These are phyloP conservation scores for Meiosimyza platycephala DNA, from an alignment of 2,888 invertebrate species.

Conservation along the genomic window DNA sequence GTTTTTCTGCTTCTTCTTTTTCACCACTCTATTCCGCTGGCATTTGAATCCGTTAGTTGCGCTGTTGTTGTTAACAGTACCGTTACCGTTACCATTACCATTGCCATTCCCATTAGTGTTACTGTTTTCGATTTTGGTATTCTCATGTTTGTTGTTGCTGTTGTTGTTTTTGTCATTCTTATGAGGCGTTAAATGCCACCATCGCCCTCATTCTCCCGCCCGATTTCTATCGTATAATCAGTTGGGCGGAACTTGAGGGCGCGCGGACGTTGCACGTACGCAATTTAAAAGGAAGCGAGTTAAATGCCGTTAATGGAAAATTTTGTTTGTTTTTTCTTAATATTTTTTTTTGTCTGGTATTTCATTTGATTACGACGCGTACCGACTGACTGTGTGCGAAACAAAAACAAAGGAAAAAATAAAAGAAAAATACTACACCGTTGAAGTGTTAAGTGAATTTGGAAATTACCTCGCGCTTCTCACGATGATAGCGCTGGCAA, in stretches of 20 bases:
- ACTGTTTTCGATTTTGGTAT: constrained; percentile 6
- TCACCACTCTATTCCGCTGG: neutral
- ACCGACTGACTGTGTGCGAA: no score
- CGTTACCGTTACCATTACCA: neutral
- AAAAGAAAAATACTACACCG: no score
- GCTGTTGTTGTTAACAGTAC: constrained; percentile 1
- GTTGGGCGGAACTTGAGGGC: neutral
- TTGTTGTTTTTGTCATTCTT: constrained; percentile 28
- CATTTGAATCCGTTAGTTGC: neutral
- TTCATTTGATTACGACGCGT: no score
- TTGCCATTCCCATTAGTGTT: neutral
- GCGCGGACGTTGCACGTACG: neutral
- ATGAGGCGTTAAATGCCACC: constrained; percentile 36
- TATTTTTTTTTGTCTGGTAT: no score
- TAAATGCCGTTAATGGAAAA: constrained; percentile 29
- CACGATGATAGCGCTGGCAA: no score
- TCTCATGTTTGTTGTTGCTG: constrained; percentile 12
- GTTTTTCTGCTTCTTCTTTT: constrained; percentile 23
- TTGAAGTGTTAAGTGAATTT: no score
- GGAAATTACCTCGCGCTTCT: no score
- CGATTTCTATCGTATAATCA: neutral
- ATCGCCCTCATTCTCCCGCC: neutral
- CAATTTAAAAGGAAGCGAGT: constrained; percentile 7
- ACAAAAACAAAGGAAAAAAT: no score
- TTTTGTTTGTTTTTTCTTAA: neutral